Evolutionary conservation across 2,888 invertebrate genomes (phyloP).

Genomic region (Cantharis rufa): DNA sequence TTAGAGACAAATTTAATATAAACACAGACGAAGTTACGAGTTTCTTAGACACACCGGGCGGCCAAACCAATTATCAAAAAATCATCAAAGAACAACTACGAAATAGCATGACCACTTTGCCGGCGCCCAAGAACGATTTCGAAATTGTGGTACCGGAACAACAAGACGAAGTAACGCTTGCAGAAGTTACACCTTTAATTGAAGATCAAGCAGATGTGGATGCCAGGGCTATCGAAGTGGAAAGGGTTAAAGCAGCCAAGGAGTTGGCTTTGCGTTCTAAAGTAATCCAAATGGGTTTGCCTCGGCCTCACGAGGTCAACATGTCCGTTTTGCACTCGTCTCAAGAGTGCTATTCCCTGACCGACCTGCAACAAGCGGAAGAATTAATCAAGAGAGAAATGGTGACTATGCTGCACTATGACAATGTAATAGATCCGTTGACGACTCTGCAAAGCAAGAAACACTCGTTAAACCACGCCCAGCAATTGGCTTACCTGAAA

Average conservation of each 20-base stretch:
- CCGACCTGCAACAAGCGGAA: slow-evolving; percentile 91
- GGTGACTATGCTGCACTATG: slow-evolving; percentile 92
- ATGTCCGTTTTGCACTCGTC: slow-evolving; percentile 77
- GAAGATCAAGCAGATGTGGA: slow-evolving; percentile 91
- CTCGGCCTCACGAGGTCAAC: slow-evolving; percentile 87
- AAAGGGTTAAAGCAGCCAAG: slow-evolving; percentile 69
- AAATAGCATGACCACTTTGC: slow-evolving; percentile 78
- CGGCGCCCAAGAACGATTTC: slow-evolving; percentile 94
- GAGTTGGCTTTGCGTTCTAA: slow-evolving; percentile 80
- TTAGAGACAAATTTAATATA: slow-evolving; percentile 92
- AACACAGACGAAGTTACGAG: slow-evolving; percentile 84
- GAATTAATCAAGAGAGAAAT: slow-evolving; percentile 96
- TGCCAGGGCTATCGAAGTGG: slow-evolving; percentile 68
- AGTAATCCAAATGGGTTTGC: slow-evolving; percentile 82
- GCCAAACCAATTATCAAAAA: slow-evolving; percentile 69
- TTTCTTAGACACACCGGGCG: slow-evolving; percentile 67
- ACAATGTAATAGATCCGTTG: slow-evolving; percentile 79
- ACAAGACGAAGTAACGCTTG: slow-evolving; percentile 60
- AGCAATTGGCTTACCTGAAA: slow-evolving; percentile 82
- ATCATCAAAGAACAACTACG: slow-evolving; percentile 75
- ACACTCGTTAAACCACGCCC: slow-evolving; percentile 63
- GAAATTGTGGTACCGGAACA: slow-evolving; percentile 96
- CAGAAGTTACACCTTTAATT: slow-evolving; percentile 48
- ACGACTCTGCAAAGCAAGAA: slow-evolving; percentile 55
- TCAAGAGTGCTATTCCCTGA: slow-evolving; percentile 75